These are phyloP conservation scores for Neuroscelio doddi DNA, from an alignment of 2,888 invertebrate species.

Conservation along the genomic window DNA sequence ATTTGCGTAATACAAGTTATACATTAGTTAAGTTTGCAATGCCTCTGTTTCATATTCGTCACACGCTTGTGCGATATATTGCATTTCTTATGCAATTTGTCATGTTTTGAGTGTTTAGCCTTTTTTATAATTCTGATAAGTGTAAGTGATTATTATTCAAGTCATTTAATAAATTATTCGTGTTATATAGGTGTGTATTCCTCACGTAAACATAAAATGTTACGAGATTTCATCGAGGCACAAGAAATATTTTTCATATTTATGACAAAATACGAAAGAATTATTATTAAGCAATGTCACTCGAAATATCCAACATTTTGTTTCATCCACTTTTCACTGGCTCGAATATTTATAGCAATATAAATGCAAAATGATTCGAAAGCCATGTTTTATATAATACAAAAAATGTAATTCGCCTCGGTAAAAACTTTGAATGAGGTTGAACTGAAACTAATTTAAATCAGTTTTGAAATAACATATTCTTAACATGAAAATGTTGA, in stretches of 20 bases:
- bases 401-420: background rate
- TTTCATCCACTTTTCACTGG: conserved; percentile 8
- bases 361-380: conserved; percentile 54
- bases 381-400: conserved; percentile 40
- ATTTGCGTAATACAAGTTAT: background rate
- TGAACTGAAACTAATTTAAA: too few species aligned
- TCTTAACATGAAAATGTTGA: too few species aligned
- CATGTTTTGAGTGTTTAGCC: conserved; percentile 41
- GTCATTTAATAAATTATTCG: conserved; percentile 39
- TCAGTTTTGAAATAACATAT: too few species aligned
- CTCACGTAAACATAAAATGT: conserved; percentile 36
- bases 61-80: background rate
- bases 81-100: conserved; percentile 18
- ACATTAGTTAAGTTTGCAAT: background rate
- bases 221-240: conserved; percentile 1
- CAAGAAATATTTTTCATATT: background rate
- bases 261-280: background rate
- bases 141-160: conserved; percentile 35
- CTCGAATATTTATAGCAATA: conserved; percentile 64
- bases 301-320: too few species aligned
- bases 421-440: too few species aligned
- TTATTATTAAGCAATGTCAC: too few species aligned
- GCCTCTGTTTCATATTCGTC: background rate
- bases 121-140: conserved; percentile 34
- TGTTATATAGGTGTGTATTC: conserved; percentile 44